phyloP scores from a whole-genome alignment of 2,113 vertebrate genomes.

The Atherinomorus stipes region DNA sequence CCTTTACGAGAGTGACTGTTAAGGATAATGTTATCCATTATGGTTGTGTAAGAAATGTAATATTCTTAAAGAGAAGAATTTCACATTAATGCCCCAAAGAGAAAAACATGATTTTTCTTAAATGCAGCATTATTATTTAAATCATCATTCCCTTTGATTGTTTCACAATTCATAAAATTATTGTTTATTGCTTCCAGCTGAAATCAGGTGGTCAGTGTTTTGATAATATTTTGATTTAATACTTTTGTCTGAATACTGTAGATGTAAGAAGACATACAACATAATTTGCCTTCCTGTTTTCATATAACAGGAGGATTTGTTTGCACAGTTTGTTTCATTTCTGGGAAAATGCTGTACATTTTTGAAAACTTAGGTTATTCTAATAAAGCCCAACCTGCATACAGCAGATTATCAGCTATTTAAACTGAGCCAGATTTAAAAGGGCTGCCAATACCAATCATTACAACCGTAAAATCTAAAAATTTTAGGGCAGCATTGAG shows the following conservation, averaged over 20 bases:
- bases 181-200: conserved; percentile 22
- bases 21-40: conserved; percentile 23
- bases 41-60: conserved; percentile 16
- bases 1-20: conserved; percentile 12
- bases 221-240: neutral
- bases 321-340: neutral
- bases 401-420: conserved; percentile 42
- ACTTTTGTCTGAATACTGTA: too few relatives aligned
- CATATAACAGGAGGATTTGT: too few relatives aligned
- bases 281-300: too few relatives aligned
- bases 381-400: conserved; percentile 29
- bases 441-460: conserved; percentile 65
- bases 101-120: neutral
- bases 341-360: neutral
- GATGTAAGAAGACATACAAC: too few relatives aligned
- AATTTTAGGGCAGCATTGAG: conserved; percentile 53
- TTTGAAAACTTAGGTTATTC: neutral
- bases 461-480: conserved; percentile 69
- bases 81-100: conserved; percentile 6
- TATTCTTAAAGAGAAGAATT: conserved; percentile 8
- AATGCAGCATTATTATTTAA: conserved; percentile 8
- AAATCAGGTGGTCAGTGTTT: neutral
- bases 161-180: conserved; percentile 9
- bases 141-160: neutral
- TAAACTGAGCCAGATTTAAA: conserved; percentile 49